Evolutionary conservation across 2,113 vertebrate genomes (phyloP).

Genomic region (Platysteira castanea): DNA sequence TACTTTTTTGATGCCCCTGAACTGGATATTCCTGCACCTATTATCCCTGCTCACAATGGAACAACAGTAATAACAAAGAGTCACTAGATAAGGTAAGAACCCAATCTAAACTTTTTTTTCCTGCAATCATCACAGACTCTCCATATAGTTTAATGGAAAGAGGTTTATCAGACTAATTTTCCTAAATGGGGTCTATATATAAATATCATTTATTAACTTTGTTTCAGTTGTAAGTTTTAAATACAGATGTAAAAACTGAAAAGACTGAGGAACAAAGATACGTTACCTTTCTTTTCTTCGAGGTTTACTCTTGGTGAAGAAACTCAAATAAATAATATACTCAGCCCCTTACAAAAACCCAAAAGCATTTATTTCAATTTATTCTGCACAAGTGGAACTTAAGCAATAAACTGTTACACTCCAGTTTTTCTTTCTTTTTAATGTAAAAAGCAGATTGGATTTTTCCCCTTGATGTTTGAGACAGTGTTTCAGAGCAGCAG

Average conservation of each 20-base stretch:
- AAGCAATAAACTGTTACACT: neutral
- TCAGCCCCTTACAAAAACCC: neutral
- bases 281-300: neutral
- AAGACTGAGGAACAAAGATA: neutral
- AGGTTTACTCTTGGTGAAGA: neutral
- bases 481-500: neutral
- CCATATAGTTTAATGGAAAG: neutral
- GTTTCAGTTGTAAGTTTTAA: neutral
- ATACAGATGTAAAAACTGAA: neutral
- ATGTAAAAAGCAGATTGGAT: neutral
- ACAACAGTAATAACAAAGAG: slow-evolving; percentile 41
- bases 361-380: neutral
- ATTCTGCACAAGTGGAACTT: neutral
- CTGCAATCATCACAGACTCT: neutral
- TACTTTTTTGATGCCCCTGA: slow-evolving; percentile 90
- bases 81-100: slow-evolving; percentile 57
- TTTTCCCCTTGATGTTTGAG: neutral
- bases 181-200: neutral
- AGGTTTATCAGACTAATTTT: neutral
- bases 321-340: neutral
- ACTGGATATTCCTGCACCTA: slow-evolving; percentile 12
- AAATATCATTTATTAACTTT: neutral
- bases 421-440: neutral
- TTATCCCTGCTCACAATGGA: slow-evolving; percentile 61
- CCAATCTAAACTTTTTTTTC: neutral